Conservation (phyloP, 2,797 vertebrate genomes). For the Liasis olivaceus region DNA sequence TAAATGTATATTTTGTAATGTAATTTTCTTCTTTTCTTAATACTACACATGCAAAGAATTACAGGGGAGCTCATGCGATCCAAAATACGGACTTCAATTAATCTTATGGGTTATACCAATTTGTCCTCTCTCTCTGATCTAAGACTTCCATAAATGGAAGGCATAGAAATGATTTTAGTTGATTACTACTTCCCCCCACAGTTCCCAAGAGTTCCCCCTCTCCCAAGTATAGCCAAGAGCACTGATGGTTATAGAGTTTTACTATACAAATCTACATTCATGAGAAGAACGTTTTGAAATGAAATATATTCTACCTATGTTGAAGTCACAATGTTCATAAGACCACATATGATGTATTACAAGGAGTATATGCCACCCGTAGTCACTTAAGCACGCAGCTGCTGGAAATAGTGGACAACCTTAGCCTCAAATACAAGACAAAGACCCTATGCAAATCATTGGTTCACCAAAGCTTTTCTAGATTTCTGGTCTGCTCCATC, state of each 20-base stretch:
- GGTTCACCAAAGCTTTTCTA: background rate
- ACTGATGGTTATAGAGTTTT: background rate
- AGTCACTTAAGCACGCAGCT: background rate
- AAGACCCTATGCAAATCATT: background rate
- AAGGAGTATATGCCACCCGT: background rate
- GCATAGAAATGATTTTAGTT: background rate
- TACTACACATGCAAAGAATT: background rate
- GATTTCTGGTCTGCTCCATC: background rate
- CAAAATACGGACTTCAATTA: background rate
- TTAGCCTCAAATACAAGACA: background rate
- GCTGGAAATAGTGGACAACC: background rate
- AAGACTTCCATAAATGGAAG: background rate
- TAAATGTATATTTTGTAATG: background rate
- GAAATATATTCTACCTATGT: background rate
- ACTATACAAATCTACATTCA: background rate
- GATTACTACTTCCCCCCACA: background rate
- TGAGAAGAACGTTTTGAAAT: background rate
- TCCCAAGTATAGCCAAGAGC: background rate
- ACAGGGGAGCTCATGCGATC: background rate
- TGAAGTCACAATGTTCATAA: background rate
- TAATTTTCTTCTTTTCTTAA: background rate
- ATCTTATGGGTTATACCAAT: background rate
- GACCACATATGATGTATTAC: background rate
- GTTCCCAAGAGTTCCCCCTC: background rate
- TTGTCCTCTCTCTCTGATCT: background rate